phyloP scores from a whole-genome alignment of 1,140 invertebrate genomes.

The Habropoda laboriosa region DNA sequence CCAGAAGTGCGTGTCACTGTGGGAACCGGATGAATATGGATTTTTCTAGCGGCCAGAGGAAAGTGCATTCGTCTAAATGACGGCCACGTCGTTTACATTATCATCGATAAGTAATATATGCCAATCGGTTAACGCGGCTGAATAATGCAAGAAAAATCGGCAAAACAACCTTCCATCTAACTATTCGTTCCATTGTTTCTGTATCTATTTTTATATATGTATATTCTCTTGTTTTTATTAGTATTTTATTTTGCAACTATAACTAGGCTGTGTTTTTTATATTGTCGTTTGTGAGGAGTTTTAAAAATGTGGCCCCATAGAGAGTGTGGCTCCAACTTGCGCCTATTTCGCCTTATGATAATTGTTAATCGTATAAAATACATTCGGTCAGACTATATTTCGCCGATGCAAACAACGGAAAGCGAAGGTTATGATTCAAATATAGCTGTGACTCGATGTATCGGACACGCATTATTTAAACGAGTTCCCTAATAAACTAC shows the following conservation, averaged over 20 bases:
- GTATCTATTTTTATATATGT: too few relatives aligned
- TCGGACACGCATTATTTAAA: constrained; percentile 21
- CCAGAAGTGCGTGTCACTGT: neutral
- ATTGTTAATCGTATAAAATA: too few relatives aligned
- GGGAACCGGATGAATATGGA: constrained; percentile 10
- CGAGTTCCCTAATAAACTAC: constrained; percentile 27
- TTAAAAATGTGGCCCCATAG: too few relatives aligned
- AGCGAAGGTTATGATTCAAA: neutral
- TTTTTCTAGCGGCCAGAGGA: neutral
- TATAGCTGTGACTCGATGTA: neutral
- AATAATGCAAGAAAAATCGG: neutral
- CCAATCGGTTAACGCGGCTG: neutral
- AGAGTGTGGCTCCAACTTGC: too few relatives aligned
- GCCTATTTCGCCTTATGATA: too few relatives aligned
- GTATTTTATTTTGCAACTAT: too few relatives aligned
- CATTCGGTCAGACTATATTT: too few relatives aligned
- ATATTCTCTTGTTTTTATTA: too few relatives aligned
- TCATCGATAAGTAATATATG: constrained; percentile 6
- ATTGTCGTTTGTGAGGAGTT: too few relatives aligned
- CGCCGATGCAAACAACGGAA: neutral
- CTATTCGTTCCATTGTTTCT: too few relatives aligned
- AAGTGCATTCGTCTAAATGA: neutral
- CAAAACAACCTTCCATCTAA: neutral
- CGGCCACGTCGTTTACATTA: neutral
- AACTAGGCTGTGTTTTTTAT: too few relatives aligned